Conservation (phyloP, 1,140 invertebrate genomes). For the Luehdorfia chinensis region DNA sequence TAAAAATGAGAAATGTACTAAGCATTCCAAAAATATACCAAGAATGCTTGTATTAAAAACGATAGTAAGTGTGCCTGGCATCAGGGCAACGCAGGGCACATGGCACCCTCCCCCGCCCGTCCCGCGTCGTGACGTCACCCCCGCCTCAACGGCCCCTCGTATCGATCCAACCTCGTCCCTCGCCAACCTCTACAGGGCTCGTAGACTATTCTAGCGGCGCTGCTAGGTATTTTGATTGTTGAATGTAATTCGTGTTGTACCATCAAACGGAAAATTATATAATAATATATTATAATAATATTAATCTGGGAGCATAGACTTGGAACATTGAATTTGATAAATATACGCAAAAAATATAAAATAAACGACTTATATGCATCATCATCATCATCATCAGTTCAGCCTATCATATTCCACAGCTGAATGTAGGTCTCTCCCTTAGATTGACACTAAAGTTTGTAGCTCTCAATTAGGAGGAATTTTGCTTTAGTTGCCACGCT, state of each 20-base stretch:
- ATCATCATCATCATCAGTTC: no score
- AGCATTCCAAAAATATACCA: no score
- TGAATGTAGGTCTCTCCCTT: no score
- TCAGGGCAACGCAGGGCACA: conserved; percentile 30
- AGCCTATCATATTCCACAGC: no score
- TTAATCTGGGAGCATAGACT: no score
- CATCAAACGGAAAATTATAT: background rate
- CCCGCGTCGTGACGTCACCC: conserved; percentile 49
- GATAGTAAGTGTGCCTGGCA: conserved; percentile 6
- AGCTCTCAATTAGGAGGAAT: no score
- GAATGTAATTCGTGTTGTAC: conserved; percentile 6
- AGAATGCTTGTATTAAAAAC: conserved; percentile 1
- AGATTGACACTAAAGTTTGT: no score
- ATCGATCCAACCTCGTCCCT: conserved; percentile 48
- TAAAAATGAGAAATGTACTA: no score
- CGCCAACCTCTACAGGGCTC: conserved; percentile 18
- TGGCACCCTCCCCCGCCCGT: conserved; percentile 28
- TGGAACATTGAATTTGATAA: no score
- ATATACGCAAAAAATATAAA: no score
- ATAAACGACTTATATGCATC: no score
- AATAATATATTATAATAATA: background rate
- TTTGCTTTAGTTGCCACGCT: no score
- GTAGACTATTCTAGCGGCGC: conserved; percentile 32
- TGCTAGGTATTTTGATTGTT: conserved; percentile 34
- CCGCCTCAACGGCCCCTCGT: conserved; percentile 29